These are phyloP conservation scores for Drosophila algonquin DNA, from an alignment of 2,888 invertebrate genomes.

Conservation along the genomic window DNA sequence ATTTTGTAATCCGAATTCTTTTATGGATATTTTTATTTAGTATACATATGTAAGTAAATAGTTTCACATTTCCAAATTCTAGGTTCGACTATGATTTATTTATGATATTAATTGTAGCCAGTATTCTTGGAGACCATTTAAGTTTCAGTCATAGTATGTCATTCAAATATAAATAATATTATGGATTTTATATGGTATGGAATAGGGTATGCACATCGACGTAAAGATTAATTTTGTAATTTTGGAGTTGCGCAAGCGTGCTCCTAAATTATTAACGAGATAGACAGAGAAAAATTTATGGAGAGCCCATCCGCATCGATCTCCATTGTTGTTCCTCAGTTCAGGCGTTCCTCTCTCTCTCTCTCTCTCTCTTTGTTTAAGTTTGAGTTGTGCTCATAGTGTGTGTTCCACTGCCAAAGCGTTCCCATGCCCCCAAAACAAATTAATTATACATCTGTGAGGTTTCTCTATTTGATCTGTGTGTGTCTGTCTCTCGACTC, in stretches of 20 bases:
- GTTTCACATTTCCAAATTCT: no score
- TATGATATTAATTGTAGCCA: no score
- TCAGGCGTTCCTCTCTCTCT: neutral
- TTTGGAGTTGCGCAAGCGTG: neutral
- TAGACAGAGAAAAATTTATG: neutral
- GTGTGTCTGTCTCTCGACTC: conserved; percentile 11
- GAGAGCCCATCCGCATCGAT: neutral
- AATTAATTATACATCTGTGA: conserved; percentile 3
- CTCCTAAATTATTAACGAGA: neutral
- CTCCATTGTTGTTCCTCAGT: neutral
- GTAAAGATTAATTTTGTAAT: neutral
- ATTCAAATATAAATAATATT: no score
- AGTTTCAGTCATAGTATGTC: no score
- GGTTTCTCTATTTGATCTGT: conserved; percentile 14
- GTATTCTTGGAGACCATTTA: no score
- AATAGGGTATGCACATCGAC: neutral
- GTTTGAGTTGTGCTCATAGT: neutral
- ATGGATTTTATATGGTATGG: neutral
- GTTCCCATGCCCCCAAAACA: neutral
- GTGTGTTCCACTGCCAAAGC: neutral
- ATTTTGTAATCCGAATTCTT: no score
- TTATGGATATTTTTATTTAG: no score
- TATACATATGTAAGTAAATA: no score
- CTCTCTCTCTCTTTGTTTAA: neutral
- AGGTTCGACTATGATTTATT: no score